These are phyloP conservation scores for Apocheima hispidaria DNA, from an alignment of 2,888 invertebrate genomes.

Conservation along the genomic window DNA sequence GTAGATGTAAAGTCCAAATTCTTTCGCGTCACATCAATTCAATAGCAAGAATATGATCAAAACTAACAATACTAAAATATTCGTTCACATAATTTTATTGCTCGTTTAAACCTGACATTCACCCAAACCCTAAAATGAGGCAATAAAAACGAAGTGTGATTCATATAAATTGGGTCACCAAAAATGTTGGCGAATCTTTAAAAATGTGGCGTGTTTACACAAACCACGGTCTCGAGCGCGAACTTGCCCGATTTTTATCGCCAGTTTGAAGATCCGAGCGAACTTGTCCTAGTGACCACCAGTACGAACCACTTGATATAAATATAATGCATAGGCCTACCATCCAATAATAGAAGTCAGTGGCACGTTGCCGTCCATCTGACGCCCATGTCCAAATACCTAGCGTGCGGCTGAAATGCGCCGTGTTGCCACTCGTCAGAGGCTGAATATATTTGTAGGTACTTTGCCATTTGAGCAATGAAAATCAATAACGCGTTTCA, in stretches of 20 bases:
- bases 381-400: slow-evolving; percentile 54
- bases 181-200: slow-evolving; percentile 48
- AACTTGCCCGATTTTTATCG: slow-evolving; percentile 82
- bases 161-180: slow-evolving; percentile 40
- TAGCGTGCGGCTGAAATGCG: slow-evolving; percentile 33
- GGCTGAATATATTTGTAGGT: slow-evolving; percentile 47
- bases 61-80: slow-evolving; percentile 21
- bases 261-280: slow-evolving; percentile 79
- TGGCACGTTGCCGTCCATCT: slow-evolving; percentile 61
- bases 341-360: slow-evolving; percentile 66
- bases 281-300: slow-evolving; percentile 83
- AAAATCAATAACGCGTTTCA: slow-evolving; percentile 52
- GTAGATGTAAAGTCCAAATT: slow-evolving; percentile 25
- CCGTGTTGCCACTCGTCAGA: slow-evolving; percentile 45
- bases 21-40: slow-evolving; percentile 22
- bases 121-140: slow-evolving; percentile 28
- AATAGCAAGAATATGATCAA: slow-evolving; percentile 15
- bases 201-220: slow-evolving; percentile 57
- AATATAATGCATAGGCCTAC: slow-evolving; percentile 73
- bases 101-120: slow-evolving; percentile 37
- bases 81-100: slow-evolving; percentile 26
- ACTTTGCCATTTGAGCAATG: slow-evolving; percentile 53
- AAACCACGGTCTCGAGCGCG: slow-evolving; percentile 75
- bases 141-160: slow-evolving; percentile 36
- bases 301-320: slow-evolving; percentile 67